Conservation (phyloP, 2,888 invertebrate species). For the Agrilus biguttatus region DNA sequence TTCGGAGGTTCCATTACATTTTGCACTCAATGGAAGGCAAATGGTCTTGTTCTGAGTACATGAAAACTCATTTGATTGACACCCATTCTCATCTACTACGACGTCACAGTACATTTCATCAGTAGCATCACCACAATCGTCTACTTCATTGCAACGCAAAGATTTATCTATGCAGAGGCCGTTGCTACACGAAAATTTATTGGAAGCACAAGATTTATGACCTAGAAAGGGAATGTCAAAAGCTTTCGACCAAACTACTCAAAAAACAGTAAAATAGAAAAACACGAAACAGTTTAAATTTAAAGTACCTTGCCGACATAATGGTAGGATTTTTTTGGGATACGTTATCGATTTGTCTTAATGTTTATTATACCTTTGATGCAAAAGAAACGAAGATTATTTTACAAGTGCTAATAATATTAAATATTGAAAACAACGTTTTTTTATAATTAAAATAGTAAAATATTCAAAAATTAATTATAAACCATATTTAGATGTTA, state of each 20-base stretch:
- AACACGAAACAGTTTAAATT: too few species aligned
- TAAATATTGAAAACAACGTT: too few species aligned
- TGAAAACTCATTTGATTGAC: conserved; percentile 32
- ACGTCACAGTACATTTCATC: conserved; percentile 36
- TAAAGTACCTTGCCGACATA: too few species aligned
- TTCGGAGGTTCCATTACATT: conserved; percentile 44
- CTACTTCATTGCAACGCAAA: conserved; percentile 40
- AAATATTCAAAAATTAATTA: too few species aligned
- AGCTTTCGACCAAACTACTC: too few species aligned
- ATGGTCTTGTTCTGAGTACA: conserved; percentile 36
- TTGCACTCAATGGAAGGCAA: conserved; percentile 36
- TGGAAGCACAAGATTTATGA: conserved; percentile 21
- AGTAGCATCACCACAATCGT: conserved; percentile 43
- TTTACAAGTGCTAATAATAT: too few species aligned
- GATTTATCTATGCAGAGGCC: conserved; percentile 40
- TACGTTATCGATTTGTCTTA: too few species aligned
- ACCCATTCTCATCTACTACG: conserved; percentile 17
- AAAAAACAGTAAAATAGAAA: neutral
- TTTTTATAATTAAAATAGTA: too few species aligned
- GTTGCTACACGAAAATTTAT: conserved; percentile 34
- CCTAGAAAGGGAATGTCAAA: conserved; percentile 16
- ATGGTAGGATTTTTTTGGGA: too few species aligned
- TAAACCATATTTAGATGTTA: too few species aligned
- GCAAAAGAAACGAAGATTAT: too few species aligned
- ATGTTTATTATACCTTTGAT: too few species aligned